Percentiles rank a stretch among this genome's conserved stretches.
phyloP scores from a whole-genome alignment of 2,113 vertebrate species.

The Cebus imitator region DNA sequence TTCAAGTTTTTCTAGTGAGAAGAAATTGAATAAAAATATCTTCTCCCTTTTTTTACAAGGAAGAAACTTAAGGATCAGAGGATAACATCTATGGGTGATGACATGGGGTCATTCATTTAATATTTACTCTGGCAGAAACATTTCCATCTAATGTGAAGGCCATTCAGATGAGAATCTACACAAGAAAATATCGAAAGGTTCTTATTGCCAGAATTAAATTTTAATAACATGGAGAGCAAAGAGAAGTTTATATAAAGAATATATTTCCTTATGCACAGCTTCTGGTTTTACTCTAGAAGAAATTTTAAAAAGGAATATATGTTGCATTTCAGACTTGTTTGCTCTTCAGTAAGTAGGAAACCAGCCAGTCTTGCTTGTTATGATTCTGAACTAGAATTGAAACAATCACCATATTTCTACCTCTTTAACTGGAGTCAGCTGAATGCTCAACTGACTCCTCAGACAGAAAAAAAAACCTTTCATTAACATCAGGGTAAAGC shows the following conservation, averaged over 20 bases:
- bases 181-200: not conserved
- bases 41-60: not conserved
- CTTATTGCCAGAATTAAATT: not conserved
- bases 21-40: not conserved
- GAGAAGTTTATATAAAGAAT: not conserved
- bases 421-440: not conserved
- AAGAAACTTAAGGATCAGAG: not conserved
- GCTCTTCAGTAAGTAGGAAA: not conserved
- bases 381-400: not conserved
- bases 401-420: not conserved
- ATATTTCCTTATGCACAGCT: not conserved
- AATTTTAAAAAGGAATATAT: not conserved
- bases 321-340: not conserved
- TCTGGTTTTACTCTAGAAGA: not conserved
- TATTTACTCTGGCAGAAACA: not conserved
- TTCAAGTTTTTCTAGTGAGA: not conserved
- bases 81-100: not conserved
- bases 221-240: not conserved
- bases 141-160: not conserved
- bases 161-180: not conserved
- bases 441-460: not conserved
- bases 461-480: not conserved
- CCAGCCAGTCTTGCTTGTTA: not conserved
- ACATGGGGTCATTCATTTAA: not conserved
- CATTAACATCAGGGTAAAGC: not conserved